Conservation (phyloP, 2,113 vertebrate species). For the Malaclemys terrapin region DNA sequence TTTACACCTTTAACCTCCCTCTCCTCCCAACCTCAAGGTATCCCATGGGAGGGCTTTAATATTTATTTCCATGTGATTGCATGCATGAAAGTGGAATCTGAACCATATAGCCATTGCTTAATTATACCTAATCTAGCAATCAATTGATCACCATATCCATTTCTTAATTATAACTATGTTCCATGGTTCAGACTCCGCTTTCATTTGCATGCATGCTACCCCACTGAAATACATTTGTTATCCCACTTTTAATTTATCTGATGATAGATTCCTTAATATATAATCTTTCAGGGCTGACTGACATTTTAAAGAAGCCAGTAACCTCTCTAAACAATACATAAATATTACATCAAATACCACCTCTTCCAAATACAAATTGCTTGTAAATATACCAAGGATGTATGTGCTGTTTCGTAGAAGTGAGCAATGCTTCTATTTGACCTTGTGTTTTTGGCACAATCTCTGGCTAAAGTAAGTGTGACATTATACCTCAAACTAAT, state of each 20-base stretch:
- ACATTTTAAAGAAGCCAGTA: not conserved
- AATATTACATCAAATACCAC: not conserved
- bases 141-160: not conserved
- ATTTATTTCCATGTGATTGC: not conserved
- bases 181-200: not conserved
- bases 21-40: not conserved
- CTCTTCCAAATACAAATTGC: not conserved
- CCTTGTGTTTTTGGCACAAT: not conserved
- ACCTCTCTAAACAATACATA: not conserved
- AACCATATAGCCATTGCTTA: not conserved
- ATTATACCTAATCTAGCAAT: not conserved
- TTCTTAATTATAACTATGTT: not conserved
- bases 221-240: not conserved
- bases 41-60: not conserved
- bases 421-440: not conserved
- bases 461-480: not conserved
- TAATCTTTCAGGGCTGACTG: not conserved
- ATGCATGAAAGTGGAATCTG: not conserved
- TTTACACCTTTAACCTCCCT: not conserved
- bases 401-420: not conserved
- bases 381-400: not conserved
- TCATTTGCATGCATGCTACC: not conserved
- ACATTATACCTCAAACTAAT: not conserved
- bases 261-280: not conserved
- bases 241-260: not conserved